These are phyloP conservation scores for Chrysemys picta DNA, from an alignment of 2,113 vertebrate genomes.

Conservation along the genomic window DNA sequence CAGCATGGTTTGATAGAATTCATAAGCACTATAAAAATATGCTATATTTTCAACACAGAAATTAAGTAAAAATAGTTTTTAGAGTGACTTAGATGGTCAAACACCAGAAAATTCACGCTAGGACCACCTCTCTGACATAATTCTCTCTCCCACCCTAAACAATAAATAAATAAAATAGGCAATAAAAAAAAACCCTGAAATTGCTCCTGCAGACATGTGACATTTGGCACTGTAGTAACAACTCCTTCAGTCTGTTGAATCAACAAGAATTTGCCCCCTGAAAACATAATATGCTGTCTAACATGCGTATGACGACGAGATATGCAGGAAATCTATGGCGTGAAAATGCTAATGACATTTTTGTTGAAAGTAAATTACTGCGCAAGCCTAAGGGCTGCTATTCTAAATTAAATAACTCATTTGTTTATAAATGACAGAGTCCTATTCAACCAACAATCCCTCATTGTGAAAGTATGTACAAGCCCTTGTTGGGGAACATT, in stretches of 20 bases:
- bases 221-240: slow-evolving; percentile 30
- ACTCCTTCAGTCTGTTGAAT: neutral
- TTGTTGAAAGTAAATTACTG: slow-evolving; percentile 51
- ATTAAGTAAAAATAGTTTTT: neutral
- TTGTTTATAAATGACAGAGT: slow-evolving; percentile 18
- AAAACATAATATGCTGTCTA: neutral
- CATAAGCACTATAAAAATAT: neutral
- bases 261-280: neutral
- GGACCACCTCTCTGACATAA: slow-evolving; percentile 23
- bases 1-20: neutral
- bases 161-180: slow-evolving; percentile 49
- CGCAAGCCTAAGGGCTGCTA: slow-evolving; percentile 12
- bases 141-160: slow-evolving; percentile 3
- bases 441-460: neutral
- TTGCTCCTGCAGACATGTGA: slow-evolving; percentile 38
- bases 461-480: neutral
- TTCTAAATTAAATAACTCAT: slow-evolving; percentile 33
- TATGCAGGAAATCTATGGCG: slow-evolving; percentile 42
- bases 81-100: neutral
- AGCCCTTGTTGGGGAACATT: neutral
- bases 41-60: neutral
- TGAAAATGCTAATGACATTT: slow-evolving; percentile 41
- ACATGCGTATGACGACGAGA: neutral
- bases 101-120: neutral
- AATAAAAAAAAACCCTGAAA: neutral